These are phyloP conservation scores for rabbit (Oryctolagus cuniculus) DNA, from an alignment of 2,113 vertebrate genomes.

Conservation along the genomic window mOryCun1.1 NC_091433.1:177471501-177472000, in stretches of 20 bases:
- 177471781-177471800: neutral
- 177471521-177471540: too few species aligned
- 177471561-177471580: too few species aligned
- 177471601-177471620: neutral
- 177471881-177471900: neutral
- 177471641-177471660: too few species aligned
- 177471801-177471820: neutral
- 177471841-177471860: neutral
- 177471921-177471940: fast-evolving
- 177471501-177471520: too few species aligned
- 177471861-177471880: neutral
- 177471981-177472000: neutral
- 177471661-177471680: neutral
- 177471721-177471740: neutral
- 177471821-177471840: neutral
- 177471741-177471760: neutral
- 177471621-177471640: neutral
- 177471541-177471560: too few species aligned
- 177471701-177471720: neutral
- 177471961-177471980: neutral
- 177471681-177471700: neutral
- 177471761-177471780: neutral
- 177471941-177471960: neutral
- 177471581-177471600: neutral
- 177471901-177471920: too few species aligned